A percentile compares a stretch with the other conserved stretches of the same genome.
Evolutionary conservation across 2,888 invertebrate species (phyloP).

Genomic region (Timandra comae): DNA sequence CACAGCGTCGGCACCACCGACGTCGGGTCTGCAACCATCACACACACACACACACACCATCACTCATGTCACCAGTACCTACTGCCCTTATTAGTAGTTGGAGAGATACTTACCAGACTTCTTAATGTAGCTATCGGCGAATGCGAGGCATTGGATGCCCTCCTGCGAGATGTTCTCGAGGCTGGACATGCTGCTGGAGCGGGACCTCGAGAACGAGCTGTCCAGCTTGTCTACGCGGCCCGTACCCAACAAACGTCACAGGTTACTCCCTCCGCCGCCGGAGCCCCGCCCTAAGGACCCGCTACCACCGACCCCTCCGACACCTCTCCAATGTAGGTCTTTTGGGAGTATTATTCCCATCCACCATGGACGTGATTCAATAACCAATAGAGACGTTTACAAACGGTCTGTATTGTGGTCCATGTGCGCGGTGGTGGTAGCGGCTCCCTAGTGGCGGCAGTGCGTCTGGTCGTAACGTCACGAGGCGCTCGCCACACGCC

Average conservation of each 20-base stretch:
- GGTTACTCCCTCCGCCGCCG: constrained; percentile 42
- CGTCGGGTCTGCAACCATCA: constrained; percentile 81
- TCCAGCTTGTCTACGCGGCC: constrained; percentile 96
- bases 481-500: constrained; percentile 6
- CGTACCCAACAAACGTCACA: constrained; percentile 52
- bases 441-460: background rate
- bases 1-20: constrained; percentile 92
- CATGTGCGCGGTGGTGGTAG: no score
- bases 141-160: constrained; percentile 96
- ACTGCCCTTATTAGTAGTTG: no score
- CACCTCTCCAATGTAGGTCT: background rate
- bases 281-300: constrained; percentile 1
- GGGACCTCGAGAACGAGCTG: constrained; percentile 96
- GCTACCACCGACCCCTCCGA: constrained; percentile 3
- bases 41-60: background rate
- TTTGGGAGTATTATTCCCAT: no score
- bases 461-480: constrained; percentile 11
- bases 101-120: constrained; percentile 93
- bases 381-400: no score
- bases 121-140: constrained; percentile 96
- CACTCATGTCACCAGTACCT: no score
- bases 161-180: constrained; percentile 97
- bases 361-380: constrained; percentile 2
- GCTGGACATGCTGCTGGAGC: constrained; percentile 98
- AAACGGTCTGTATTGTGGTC: no score